Conservation (phyloP, 2,888 invertebrate species). For the Saturnia pavonia region DNA sequence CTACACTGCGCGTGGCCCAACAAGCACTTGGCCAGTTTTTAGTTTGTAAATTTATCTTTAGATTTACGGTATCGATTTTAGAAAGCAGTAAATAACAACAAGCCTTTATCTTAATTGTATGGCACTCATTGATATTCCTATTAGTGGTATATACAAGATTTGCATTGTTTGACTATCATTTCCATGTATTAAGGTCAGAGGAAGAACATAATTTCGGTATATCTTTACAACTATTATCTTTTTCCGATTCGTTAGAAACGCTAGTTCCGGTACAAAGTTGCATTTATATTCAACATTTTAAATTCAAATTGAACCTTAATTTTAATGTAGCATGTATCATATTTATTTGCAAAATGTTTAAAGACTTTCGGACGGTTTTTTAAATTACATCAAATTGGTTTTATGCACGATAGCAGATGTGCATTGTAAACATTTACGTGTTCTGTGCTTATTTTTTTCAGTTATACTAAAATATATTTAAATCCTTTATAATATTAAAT, state of each 20-base stretch:
- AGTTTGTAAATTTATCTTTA: neutral
- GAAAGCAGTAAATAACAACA: neutral
- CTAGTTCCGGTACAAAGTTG: slow-evolving; percentile 56
- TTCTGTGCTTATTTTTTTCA: neutral
- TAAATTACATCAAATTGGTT: slow-evolving; percentile 46
- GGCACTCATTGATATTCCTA: neutral
- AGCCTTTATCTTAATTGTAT: neutral
- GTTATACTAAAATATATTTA: neutral
- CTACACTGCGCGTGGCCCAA: no score
- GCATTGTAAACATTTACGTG: slow-evolving; percentile 15
- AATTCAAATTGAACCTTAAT: slow-evolving; percentile 1
- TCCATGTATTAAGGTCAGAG: slow-evolving; percentile 70
- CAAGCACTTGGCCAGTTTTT: no score
- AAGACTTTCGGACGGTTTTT: slow-evolving; percentile 53
- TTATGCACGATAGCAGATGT: slow-evolving; percentile 32
- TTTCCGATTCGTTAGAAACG: slow-evolving; percentile 74
- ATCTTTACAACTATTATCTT: slow-evolving; percentile 71
- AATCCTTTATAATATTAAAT: no score
- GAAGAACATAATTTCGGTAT: slow-evolving; percentile 68
- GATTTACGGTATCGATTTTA: neutral
- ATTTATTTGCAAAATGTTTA: slow-evolving; percentile 32
- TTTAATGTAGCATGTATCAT: neutral
- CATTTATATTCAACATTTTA: neutral
- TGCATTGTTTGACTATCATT: slow-evolving; percentile 49
- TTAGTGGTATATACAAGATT: neutral